A percentile compares a stretch with the other conserved stretches of the same genome.
phyloP scores from a whole-genome alignment of 2,888 invertebrate species.

The Encarsia formosa region DNA sequence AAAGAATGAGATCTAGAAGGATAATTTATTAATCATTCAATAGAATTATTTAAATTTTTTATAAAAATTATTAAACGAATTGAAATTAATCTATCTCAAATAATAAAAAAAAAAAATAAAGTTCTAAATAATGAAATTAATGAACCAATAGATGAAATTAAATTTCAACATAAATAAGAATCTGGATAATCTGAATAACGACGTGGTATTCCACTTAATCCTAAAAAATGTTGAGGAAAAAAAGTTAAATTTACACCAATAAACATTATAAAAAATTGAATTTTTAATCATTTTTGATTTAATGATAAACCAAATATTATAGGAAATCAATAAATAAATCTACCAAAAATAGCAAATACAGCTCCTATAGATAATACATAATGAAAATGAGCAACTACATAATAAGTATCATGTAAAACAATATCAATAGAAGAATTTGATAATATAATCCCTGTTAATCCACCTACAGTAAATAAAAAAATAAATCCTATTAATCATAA shows the following conservation, averaged over 20 bases:
- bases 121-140: slow-evolving; percentile 58
- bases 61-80: too few species aligned
- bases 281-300: slow-evolving; percentile 61
- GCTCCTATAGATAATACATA: slow-evolving; percentile 78
- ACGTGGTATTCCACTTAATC: slow-evolving; percentile 68
- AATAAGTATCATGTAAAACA: slow-evolving; percentile 76
- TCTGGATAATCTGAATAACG: slow-evolving; percentile 72
- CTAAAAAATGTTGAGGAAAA: slow-evolving; percentile 74
- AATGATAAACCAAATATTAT: slow-evolving; percentile 62
- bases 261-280: slow-evolving; percentile 70
- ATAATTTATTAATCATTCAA: too few species aligned
- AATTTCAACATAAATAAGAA: slow-evolving; percentile 63
- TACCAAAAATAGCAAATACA: slow-evolving; percentile 73
- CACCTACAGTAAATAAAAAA: slow-evolving; percentile 73
- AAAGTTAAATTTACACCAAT: slow-evolving; percentile 74
- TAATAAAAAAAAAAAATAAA: slow-evolving; percentile 1
- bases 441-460: slow-evolving; percentile 65
- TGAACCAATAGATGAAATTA: slow-evolving; percentile 64
- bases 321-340: slow-evolving; percentile 69
- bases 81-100: background rate
- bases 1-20: too few species aligned
- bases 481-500: slow-evolving; percentile 72
- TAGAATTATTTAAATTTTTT: too few species aligned
- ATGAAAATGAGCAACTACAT: slow-evolving; percentile 79
- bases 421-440: slow-evolving; percentile 76